phyloP scores from a whole-genome alignment of 2,888 invertebrate species.

The Ormyrus pomaceus region DNA sequence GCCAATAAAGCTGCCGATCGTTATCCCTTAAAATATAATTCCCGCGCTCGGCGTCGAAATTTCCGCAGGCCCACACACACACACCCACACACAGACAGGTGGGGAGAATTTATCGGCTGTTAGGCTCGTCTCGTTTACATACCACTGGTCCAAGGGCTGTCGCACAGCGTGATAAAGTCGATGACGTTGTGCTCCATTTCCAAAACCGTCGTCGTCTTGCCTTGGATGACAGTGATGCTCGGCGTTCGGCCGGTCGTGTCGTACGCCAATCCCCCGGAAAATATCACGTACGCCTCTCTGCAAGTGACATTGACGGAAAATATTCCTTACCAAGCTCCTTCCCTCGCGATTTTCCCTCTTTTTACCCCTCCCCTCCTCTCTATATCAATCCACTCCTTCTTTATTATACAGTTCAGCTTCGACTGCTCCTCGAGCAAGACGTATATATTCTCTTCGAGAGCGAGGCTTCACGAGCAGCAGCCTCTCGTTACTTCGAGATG shows the following conservation, averaged over 20 bases:
- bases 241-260: conserved; percentile 91
- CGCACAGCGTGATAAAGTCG: conserved; percentile 97
- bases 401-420: background rate
- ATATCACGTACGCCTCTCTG: conserved; percentile 96
- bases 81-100: too few species aligned
- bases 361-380: background rate
- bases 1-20: conserved; percentile 34
- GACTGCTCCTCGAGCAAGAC: background rate
- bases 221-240: conserved; percentile 96
- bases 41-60: background rate
- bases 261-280: conserved; percentile 96
- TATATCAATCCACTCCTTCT: background rate
- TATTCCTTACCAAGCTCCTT: conserved; percentile 7
- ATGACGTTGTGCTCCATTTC: conserved; percentile 99
- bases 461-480: conserved; percentile 7
- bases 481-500: conserved; percentile 14
- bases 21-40: background rate
- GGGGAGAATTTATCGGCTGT: conserved; percentile 28
- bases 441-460: background rate
- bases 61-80: background rate
- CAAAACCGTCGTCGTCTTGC: conserved; percentile 96
- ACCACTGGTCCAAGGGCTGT: conserved; percentile 96
- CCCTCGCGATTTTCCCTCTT: background rate
- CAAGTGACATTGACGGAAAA: conserved; percentile 31
- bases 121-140: conserved; percentile 64